These are phyloP conservation scores for Nasonia vitripennis DNA, from an alignment of 1,140 invertebrate genomes.

Conservation along the genomic window DNA sequence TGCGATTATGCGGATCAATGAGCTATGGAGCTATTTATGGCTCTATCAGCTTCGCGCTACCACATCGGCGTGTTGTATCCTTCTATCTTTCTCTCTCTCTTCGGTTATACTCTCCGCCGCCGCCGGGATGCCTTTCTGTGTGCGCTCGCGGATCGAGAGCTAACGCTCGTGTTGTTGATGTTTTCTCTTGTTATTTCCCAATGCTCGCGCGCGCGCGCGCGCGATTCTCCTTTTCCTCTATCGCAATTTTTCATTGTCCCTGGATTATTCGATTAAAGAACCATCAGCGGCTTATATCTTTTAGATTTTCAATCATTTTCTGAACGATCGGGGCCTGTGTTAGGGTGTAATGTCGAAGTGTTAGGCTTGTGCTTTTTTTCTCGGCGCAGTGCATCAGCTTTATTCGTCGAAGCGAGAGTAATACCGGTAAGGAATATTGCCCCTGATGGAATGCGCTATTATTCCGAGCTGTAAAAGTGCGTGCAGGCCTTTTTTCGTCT, in stretches of 20 bases:
- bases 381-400: background rate
- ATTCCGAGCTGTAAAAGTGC: background rate
- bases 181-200: slow-evolving; percentile 5
- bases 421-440: background rate
- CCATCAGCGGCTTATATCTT: slow-evolving; percentile 9
- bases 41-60: slow-evolving; percentile 67
- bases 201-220: background rate
- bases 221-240: slow-evolving; percentile 20
- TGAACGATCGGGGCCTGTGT: background rate
- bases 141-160: background rate
- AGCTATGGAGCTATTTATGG: slow-evolving; percentile 72
- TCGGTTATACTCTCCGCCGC: background rate
- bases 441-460: background rate
- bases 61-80: slow-evolving; percentile 48
- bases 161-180: background rate
- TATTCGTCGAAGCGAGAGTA: background rate
- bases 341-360: background rate
- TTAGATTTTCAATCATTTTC: slow-evolving; percentile 49
- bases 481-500: background rate
- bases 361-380: slow-evolving; percentile 6
- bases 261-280: slow-evolving; percentile 49
- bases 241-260: slow-evolving; percentile 43
- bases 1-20: slow-evolving; percentile 74
- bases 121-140: slow-evolving; percentile 9
- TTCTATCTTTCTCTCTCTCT: background rate